These are phyloP conservation scores for Sciurus vulgaris DNA, from an alignment of 2,797 vertebrate species.

Conservation along the genomic window DNA sequence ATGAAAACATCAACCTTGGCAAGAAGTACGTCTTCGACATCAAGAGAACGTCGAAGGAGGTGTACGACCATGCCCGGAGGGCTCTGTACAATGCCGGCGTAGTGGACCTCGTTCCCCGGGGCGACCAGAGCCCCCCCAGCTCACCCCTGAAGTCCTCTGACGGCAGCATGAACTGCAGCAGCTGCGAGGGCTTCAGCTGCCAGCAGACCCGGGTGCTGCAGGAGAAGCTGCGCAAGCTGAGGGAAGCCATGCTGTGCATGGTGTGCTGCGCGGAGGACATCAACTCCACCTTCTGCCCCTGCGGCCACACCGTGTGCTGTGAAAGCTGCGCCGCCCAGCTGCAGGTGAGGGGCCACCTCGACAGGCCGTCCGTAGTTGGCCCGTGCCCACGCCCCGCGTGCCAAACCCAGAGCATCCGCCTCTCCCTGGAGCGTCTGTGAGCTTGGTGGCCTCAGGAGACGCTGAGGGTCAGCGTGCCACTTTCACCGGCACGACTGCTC, in stretches of 20 bases:
- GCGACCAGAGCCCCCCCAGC: constrained; percentile 88
- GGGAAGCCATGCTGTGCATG: constrained; percentile 97
- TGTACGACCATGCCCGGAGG: constrained; percentile 96
- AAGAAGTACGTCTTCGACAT: constrained; percentile 99
- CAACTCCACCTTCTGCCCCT: constrained; percentile 97
- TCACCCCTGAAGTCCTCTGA: constrained; percentile 89
- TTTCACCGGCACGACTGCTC: not conserved
- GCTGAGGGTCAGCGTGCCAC: no score
- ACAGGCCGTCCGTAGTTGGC: fast-evolving
- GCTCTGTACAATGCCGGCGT: constrained; percentile 97
- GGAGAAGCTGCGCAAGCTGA: constrained; percentile 94
- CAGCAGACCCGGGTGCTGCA: constrained; percentile 94
- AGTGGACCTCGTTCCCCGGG: constrained; percentile 92
- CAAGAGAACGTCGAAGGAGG: constrained; percentile 97
- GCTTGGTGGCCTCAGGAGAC: not conserved
- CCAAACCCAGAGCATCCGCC: fast-evolving
- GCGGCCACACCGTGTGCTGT: constrained; percentile 98
- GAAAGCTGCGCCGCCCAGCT: constrained; percentile 95
- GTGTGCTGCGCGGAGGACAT: constrained; percentile 98
- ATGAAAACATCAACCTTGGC: constrained; percentile 98
- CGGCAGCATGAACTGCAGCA: constrained; percentile 91
- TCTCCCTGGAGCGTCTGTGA: not conserved
- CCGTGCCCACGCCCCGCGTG: not conserved
- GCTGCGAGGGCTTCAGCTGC: constrained; percentile 92
- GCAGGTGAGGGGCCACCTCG: constrained; percentile 90